Evolutionary conservation across 2,888 invertebrate species (phyloP).

Genomic region (Bruchidius siliquastri): DNA sequence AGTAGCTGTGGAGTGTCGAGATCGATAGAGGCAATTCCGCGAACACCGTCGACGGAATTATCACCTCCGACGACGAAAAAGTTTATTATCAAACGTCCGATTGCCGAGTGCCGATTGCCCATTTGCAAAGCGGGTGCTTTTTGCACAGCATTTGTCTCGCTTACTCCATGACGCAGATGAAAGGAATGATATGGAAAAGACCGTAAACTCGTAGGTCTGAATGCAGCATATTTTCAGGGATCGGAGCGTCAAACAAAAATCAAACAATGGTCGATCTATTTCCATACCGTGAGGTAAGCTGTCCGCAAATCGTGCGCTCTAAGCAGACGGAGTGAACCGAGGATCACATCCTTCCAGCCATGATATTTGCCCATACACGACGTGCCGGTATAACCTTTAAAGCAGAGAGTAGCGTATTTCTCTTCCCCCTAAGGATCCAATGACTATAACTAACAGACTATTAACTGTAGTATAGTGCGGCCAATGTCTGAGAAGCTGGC

Average conservation of each 20-base stretch:
- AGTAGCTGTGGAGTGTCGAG: neutral
- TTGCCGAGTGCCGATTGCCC: neutral
- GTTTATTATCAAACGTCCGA: neutral
- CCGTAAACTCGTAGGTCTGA: neutral
- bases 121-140: neutral
- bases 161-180: neutral
- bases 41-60: neutral
- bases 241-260: neutral
- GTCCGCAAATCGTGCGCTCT: too few relatives aligned
- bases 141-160: neutral
- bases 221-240: neutral
- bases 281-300: too few relatives aligned
- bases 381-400: too few relatives aligned
- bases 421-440: too few relatives aligned
- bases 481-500: too few relatives aligned
- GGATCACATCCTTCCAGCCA: too few relatives aligned
- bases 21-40: neutral
- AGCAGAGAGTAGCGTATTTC: too few relatives aligned
- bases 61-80: neutral
- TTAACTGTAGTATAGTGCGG: too few relatives aligned
- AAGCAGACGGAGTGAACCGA: too few relatives aligned
- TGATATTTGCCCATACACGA: too few relatives aligned
- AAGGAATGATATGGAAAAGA: neutral
- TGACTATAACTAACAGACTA: too few relatives aligned
- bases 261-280: too few relatives aligned